Evolutionary conservation across 2,113 vertebrate species (phyloP).

Genomic region (Pedetes capensis): DNA sequence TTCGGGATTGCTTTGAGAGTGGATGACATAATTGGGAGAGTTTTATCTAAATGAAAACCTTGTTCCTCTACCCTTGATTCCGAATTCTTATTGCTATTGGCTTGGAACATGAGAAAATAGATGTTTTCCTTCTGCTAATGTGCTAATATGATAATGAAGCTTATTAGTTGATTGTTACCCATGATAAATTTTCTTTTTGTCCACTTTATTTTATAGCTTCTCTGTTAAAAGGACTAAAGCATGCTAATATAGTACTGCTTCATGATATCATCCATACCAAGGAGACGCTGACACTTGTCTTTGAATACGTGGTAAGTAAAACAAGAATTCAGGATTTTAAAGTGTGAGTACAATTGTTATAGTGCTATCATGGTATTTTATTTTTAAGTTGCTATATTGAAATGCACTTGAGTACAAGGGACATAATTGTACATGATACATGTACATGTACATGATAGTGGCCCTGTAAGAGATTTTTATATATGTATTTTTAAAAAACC

Average conservation of each 20-base stretch:
- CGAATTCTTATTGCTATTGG: neutral
- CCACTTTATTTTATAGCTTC: constrained; percentile 89
- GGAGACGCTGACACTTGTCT: constrained; percentile 97
- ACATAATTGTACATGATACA: neutral
- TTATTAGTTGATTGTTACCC: neutral
- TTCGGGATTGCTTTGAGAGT: too few species aligned
- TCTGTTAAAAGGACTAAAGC: constrained; percentile 97
- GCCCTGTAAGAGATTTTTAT: neutral
- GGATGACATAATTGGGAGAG: neutral
- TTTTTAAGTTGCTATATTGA: neutral
- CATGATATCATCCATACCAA: constrained; percentile 99
- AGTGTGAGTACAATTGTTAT: neutral
- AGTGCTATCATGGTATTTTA: neutral
- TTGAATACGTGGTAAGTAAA: constrained; percentile 98
- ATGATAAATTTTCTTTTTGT: constrained; percentile 20
- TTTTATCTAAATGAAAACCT: neutral
- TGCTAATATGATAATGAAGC: neutral
- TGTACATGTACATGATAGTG: too few species aligned
- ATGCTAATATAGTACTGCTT: constrained; percentile 97
- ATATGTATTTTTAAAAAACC: neutral
- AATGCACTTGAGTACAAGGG: neutral
- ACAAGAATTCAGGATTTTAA: neutral
- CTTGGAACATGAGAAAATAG: neutral
- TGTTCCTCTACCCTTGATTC: neutral
- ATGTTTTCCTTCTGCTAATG: neutral